phyloP scores from a whole-genome alignment of 2,888 invertebrate genomes.

The Poecilus cupreus region DNA sequence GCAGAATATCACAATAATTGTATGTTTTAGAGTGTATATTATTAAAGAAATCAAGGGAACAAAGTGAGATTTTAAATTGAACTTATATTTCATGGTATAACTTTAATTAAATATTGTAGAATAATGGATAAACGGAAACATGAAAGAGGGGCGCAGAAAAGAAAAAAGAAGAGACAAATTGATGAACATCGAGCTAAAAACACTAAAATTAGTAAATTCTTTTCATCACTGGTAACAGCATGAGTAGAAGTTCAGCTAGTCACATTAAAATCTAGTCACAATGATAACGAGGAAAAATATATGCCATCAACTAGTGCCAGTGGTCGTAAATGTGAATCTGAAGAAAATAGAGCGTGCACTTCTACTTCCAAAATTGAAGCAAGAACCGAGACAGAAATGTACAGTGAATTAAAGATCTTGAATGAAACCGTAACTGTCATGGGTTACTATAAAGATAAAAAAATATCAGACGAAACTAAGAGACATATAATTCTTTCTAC shows the following conservation, averaged over 20 bases:
- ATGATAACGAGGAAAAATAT: slow-evolving; percentile 7
- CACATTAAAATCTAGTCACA: not conserved
- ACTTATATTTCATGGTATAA: too few species aligned
- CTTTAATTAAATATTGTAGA: too few species aligned
- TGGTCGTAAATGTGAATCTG: not conserved
- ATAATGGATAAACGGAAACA: slow-evolving; percentile 39
- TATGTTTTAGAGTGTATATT: too few species aligned
- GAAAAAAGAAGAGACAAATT: not conserved
- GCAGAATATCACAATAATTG: too few species aligned
- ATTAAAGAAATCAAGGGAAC: too few species aligned
- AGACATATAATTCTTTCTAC: slow-evolving; percentile 9
- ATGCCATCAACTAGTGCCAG: slow-evolving; percentile 3
- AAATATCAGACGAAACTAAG: not conserved
- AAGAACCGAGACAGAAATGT: not conserved
- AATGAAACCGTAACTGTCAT: slow-evolving; percentile 13
- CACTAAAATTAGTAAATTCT: slow-evolving; percentile 26
- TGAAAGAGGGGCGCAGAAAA: slow-evolving; percentile 5
- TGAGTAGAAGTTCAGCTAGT: not conserved
- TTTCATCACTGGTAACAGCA: slow-evolving; percentile 1
- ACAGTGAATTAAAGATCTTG: not conserved
- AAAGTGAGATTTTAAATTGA: too few species aligned
- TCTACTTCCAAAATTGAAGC: not conserved
- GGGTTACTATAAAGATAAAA: slow-evolving; percentile 30
- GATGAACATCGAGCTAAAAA: not conserved
- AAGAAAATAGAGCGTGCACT: not conserved